phyloP scores from a whole-genome alignment of 2,888 invertebrate genomes.

The Protodeltote pygarga region DNA sequence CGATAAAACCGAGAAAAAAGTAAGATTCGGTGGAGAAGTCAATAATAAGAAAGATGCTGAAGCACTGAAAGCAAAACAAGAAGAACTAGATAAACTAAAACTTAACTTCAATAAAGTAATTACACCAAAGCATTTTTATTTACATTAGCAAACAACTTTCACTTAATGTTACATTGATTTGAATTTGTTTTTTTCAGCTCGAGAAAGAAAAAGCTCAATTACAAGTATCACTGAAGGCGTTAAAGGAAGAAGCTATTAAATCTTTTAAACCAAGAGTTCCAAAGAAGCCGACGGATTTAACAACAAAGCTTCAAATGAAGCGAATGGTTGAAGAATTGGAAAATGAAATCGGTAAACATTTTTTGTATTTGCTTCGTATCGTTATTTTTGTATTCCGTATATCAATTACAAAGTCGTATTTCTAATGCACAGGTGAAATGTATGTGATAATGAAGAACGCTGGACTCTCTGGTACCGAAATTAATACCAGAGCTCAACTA shows the following conservation, averaged over 20 bases:
- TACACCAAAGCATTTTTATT: neutral
- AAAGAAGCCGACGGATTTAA: constrained; percentile 91
- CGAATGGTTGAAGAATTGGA: constrained; percentile 95
- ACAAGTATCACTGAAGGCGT: constrained; percentile 88
- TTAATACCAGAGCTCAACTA: constrained; percentile 77
- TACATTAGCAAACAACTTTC: neutral
- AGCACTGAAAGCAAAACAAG: constrained; percentile 76
- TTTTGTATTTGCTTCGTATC: neutral
- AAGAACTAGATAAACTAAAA: constrained; percentile 86
- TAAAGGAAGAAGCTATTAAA: constrained; percentile 89
- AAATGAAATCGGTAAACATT: constrained; percentile 91
- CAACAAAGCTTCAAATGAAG: constrained; percentile 91
- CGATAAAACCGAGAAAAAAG: constrained; percentile 85
- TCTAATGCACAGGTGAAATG: constrained; percentile 84
- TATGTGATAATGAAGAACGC: constrained; percentile 88
- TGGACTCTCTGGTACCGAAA: constrained; percentile 82
- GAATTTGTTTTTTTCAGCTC: constrained; percentile 63
- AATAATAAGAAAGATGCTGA: constrained; percentile 79
- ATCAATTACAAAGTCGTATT: neutral
- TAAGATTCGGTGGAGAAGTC: constrained; percentile 75
- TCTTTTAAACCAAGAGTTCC: constrained; percentile 90
- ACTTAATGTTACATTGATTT: neutral
- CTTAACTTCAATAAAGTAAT: constrained; percentile 78
- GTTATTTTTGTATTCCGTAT: neutral
- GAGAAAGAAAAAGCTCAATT: constrained; percentile 90